Conservation (phyloP, 2,113 vertebrate genomes). For the Callaeas wilsoni region DNA sequence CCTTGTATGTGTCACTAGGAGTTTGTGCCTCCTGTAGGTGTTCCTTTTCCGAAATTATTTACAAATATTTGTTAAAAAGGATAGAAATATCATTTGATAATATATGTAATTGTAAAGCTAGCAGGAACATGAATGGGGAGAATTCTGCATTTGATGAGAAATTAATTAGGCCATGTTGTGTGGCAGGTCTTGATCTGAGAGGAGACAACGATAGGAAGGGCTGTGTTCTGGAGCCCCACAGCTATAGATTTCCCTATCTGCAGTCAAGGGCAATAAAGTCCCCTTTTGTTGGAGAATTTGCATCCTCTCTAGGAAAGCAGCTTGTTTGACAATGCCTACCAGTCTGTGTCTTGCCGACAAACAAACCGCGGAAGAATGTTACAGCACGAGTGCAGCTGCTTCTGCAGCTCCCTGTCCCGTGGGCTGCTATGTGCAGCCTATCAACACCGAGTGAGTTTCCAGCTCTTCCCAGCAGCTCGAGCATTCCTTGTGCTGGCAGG, state of each 20-base stretch:
- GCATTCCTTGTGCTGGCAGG: background rate
- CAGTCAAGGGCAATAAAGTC: background rate
- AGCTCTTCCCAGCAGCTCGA: background rate
- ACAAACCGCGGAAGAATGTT: background rate
- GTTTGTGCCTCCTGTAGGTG: background rate
- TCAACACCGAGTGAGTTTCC: rapidly evolving
- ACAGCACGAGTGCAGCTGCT: background rate
- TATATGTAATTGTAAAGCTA: background rate
- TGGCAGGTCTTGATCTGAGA: background rate
- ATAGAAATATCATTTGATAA: background rate
- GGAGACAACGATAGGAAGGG: rapidly evolving
- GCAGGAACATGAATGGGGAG: background rate
- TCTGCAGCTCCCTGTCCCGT: background rate
- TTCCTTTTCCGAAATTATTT: background rate
- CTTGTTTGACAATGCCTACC: background rate
- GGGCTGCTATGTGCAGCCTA: background rate
- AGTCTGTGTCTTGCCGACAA: background rate
- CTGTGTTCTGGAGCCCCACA: background rate
- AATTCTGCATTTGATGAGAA: background rate
- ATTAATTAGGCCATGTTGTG: background rate
- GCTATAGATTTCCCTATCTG: background rate
- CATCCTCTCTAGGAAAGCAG: background rate
- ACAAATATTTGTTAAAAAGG: background rate
- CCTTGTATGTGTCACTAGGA: background rate
- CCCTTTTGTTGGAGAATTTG: background rate